phyloP scores from a whole-genome alignment of 2,113 vertebrate species.

The Pseudopipra pipra region DNA sequence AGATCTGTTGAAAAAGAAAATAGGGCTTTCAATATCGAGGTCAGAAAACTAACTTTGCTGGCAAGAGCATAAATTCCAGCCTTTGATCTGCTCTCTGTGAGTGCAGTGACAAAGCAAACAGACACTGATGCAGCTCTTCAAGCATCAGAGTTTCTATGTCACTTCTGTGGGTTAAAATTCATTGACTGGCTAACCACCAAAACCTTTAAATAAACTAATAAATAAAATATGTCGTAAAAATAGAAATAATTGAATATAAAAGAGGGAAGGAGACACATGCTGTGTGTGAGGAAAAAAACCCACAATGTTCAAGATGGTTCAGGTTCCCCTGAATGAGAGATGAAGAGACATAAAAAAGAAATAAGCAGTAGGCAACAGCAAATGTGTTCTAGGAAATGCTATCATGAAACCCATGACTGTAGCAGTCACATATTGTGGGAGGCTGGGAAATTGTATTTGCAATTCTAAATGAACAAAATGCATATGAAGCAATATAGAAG shows the following conservation, averaged over 20 bases:
- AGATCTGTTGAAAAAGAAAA: not conserved
- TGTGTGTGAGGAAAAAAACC: not conserved
- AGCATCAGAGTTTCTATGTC: not conserved
- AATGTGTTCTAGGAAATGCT: not conserved
- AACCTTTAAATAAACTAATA: not conserved
- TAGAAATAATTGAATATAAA: not conserved
- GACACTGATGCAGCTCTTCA: not conserved
- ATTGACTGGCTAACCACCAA: not conserved
- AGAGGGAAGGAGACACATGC: not conserved
- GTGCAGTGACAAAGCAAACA: not conserved
- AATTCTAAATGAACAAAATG: conserved; percentile 20
- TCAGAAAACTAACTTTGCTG: not conserved
- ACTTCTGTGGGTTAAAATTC: not conserved
- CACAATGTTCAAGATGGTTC: not conserved
- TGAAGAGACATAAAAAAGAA: not conserved
- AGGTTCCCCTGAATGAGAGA: not conserved
- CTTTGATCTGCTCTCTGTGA: not conserved
- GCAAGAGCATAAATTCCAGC: not conserved
- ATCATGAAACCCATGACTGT: not conserved
- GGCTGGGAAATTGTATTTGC: conserved; percentile 14
- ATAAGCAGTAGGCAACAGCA: not conserved
- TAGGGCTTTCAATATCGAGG: not conserved
- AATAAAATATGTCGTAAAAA: not conserved
- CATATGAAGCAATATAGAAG: not conserved
- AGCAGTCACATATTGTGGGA: not conserved